Conservation (phyloP, 2,113 vertebrate species). For the Egretta garzetta region DNA sequence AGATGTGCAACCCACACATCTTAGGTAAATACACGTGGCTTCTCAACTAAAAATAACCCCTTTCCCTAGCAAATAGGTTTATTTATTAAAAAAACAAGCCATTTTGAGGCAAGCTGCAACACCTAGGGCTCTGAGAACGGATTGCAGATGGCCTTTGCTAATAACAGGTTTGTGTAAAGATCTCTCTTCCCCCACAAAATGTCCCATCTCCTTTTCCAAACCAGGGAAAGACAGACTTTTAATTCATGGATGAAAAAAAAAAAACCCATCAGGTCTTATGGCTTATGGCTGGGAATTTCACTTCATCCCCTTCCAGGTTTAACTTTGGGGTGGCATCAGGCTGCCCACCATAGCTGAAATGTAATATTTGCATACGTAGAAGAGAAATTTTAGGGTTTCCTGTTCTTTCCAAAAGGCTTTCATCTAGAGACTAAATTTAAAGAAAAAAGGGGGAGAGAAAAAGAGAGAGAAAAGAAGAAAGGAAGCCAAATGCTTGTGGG, state of each 20-base stretch:
- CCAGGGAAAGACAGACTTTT: constrained; percentile 47
- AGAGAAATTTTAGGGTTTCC: constrained; percentile 40
- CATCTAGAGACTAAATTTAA: constrained; percentile 33
- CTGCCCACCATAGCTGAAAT: constrained; percentile 10
- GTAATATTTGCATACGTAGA: constrained; percentile 34
- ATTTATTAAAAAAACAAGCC: constrained; percentile 1
- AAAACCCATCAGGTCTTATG: background rate
- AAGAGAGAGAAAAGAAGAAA: background rate
- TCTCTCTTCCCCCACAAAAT: constrained; percentile 26
- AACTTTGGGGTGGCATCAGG: constrained; percentile 45
- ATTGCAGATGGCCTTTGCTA: background rate
- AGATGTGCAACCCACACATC: background rate
- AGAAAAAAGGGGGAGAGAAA: background rate
- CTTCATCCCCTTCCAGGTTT: constrained; percentile 60
- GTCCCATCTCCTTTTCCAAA: constrained; percentile 62
- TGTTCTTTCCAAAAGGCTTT: constrained; percentile 48
- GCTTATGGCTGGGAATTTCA: constrained; percentile 16
- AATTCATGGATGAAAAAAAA: constrained; percentile 23
- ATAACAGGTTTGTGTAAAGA: constrained; percentile 36
- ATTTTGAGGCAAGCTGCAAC: background rate
- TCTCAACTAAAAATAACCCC: constrained; percentile 32
- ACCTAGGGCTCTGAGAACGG: background rate
- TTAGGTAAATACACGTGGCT: background rate
- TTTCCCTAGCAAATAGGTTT: background rate
- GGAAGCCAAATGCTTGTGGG: background rate